Base-by-base conservation (phyloP, 2,888 invertebrate species). In the Aphrophora alni region DNA sequence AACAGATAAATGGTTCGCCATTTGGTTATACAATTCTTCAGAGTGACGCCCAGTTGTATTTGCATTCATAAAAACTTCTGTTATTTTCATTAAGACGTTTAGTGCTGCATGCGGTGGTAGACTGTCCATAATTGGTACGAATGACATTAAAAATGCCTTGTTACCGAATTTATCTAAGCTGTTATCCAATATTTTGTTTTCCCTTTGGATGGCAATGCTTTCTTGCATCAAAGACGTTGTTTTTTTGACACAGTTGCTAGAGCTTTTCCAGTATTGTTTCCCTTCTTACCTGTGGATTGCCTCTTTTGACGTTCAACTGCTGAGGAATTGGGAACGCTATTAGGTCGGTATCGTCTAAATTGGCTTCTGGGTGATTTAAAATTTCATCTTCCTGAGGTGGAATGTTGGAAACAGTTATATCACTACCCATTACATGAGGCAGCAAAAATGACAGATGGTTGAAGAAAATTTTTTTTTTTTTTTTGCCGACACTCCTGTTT, bases 391-490 rank as follows among this genome's bases (percentile, higher is more conserved):
- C 68, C 68, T 3, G 68, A 5, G 68, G 68, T n/a, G 68, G 21
- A 24, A 68, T 68, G 68, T 68, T 68, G 68, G 68, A 68, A n/a
- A 24, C 68, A 68, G 68, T 68, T n/a, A 5, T 68, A 21, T 68
- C 14, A 33, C 38, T 73, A 10, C 74, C 74, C 38, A 25, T 73
- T 27, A 73, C 74, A 33, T 73, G 12, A 27, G 74, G 74, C 17
- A 73, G n/a, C 25, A 73, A 17, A 21, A 73, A 73, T 12, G 25
- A 27, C 26, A 73, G 74, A 14, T 73, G 74, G 27, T 73, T 27
- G 28, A 27, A 73, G 21, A 38, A 75, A 26, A 73, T 12, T 25
- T 28, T 25, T 73, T 27, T 26, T 10, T 24, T 70, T 70, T 70
- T 27, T 73, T 73, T 73, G n/a, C n/a, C n/a, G n/a, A n/a, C n/a